Evolutionary conservation across 2,797 vertebrate genomes (phyloP).

Genomic region (Dendrocincla fuliginosa): DNA sequence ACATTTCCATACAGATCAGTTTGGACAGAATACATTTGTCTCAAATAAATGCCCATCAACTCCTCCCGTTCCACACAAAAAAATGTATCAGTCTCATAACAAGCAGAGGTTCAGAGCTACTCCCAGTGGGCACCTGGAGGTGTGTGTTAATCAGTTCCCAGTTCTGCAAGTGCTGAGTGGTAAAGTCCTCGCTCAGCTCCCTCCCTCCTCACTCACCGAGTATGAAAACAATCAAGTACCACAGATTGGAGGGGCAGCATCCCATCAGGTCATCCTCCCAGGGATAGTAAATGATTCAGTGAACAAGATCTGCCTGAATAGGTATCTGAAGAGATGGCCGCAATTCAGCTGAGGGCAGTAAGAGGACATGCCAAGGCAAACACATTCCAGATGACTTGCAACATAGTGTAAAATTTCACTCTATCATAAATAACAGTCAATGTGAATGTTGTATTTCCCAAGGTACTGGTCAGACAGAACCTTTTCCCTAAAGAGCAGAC

Average conservation of each 20-base stretch:
- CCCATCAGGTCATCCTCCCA: not conserved
- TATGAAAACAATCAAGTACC: not conserved
- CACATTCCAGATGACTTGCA: slow-evolving; percentile 46
- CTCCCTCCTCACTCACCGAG: fast-evolving
- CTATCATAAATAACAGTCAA: slow-evolving; percentile 31
- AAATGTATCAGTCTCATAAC: not conserved
- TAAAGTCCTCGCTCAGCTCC: not conserved
- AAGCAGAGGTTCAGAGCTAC: not conserved
- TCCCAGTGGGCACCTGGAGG: not conserved
- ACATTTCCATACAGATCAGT: not conserved
- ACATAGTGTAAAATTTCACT: slow-evolving; percentile 38
- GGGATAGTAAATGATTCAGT: not conserved
- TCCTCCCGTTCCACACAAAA: not conserved
- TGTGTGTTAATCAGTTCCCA: not conserved
- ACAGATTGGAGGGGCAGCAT: not conserved
- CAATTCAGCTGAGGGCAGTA: slow-evolving; percentile 17
- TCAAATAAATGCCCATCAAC: not conserved
- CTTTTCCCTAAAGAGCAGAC: not conserved
- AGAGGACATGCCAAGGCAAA: slow-evolving; percentile 39
- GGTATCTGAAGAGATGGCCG: not conserved
- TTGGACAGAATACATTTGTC: not conserved
- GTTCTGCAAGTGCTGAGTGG: not conserved
- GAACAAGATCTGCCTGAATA: not conserved
- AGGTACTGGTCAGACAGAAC: not conserved
- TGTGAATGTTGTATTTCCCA: not conserved